Conservation (phyloP, 2,113 vertebrate genomes). For the Ailuropoda melanoleuca region DNA sequence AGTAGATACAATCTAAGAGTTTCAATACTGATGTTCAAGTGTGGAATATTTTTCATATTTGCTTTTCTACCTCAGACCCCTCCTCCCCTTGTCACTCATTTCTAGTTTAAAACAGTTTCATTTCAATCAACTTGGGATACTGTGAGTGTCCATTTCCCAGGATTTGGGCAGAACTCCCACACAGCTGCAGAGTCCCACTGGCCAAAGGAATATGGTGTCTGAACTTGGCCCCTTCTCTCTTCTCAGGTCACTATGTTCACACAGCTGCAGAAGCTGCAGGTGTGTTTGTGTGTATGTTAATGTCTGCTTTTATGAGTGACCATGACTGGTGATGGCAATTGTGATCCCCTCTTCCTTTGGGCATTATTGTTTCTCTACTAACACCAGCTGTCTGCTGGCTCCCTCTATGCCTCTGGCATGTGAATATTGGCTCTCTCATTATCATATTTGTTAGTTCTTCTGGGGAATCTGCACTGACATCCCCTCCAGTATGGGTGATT, state of each 20-base stretch:
- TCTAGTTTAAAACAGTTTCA: not conserved
- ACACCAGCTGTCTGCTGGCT: not conserved
- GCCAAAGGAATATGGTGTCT: not conserved
- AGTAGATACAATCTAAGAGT: not conserved
- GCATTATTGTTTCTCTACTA: conserved; percentile 14
- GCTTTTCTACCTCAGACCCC: not conserved
- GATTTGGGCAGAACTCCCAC: conserved; percentile 27
- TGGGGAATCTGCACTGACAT: not conserved
- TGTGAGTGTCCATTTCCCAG: not conserved
- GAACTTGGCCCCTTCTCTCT: not conserved
- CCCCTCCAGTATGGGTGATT: not conserved
- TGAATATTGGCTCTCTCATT: not conserved
- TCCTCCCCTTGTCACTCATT: not conserved
- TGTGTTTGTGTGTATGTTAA: not conserved
- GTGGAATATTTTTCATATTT: not conserved
- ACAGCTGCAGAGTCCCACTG: conserved; percentile 38
- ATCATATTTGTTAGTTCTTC: conserved; percentile 26
- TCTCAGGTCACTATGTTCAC: not conserved
- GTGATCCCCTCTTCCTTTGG: not conserved
- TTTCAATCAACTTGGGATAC: not conserved
- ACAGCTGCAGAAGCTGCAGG: conserved; percentile 53
- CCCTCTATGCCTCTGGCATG: not conserved
- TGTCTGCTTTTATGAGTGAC: not conserved
- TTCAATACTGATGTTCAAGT: not conserved
- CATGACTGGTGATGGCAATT: not conserved